A percentile compares a stretch with the other conserved stretches of the same genome.
phyloP scores from a whole-genome alignment of 2,888 invertebrate species.

The Ommatoiulus sabulosus region DNA sequence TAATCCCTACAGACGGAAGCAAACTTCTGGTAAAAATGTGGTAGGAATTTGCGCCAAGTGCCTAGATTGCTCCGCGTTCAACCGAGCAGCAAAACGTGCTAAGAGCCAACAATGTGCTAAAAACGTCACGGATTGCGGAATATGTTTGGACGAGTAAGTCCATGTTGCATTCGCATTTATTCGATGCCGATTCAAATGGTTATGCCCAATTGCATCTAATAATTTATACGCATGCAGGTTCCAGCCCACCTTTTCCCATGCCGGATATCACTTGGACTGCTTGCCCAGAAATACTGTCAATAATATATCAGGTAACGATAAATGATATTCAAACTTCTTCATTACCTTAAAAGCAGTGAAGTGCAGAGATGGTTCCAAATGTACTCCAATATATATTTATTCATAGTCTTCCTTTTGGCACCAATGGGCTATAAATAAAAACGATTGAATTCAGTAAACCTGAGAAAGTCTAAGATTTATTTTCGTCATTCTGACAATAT shows the following conservation, averaged over 20 bases:
- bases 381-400: not conserved
- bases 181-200: not conserved
- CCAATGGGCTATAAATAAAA: not conserved
- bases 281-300: not conserved
- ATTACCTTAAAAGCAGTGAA: not conserved
- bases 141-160: constrained; percentile 16
- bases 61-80: not conserved
- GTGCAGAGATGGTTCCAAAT: not conserved
- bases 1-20: not conserved
- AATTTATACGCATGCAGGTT: not conserved
- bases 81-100: not conserved
- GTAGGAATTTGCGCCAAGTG: not conserved
- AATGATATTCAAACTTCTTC: not conserved
- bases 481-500: too few species aligned
- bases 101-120: not conserved
- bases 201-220: not conserved
- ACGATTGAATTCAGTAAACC: not conserved
- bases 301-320: not conserved
- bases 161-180: not conserved
- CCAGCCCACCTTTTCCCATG: not conserved
- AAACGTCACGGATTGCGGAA: constrained; percentile 33
- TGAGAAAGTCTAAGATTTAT: too few species aligned
- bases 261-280: not conserved
- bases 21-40: not conserved
- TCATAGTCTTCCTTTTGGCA: not conserved